Conservation (phyloP, 2,797 vertebrate genomes). For the Scolopax bukidnonensis region DNA sequence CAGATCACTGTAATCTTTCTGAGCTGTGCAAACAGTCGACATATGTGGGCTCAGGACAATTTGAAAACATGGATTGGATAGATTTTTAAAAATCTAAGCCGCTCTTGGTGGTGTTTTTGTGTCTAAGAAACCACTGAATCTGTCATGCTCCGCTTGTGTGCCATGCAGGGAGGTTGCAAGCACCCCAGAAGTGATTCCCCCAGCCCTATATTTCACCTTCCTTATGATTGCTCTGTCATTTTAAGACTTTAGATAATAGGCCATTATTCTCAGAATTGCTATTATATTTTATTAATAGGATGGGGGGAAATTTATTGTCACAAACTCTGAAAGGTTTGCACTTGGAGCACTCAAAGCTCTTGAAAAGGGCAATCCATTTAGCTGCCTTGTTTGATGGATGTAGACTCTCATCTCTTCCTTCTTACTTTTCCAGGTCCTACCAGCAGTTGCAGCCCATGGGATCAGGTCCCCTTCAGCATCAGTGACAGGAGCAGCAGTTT, state of each 20-base stretch:
- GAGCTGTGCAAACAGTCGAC: constrained; percentile 8
- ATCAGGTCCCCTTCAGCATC: no score
- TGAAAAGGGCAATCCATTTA: not conserved
- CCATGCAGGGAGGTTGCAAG: not conserved
- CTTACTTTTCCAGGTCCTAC: not conserved
- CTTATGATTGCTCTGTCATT: constrained; percentile 66
- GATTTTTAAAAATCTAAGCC: not conserved
- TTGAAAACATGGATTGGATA: not conserved
- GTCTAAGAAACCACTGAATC: not conserved
- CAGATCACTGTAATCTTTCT: not conserved
- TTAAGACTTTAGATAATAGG: constrained; percentile 65
- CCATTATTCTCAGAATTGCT: constrained; percentile 66
- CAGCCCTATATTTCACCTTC: constrained; percentile 53
- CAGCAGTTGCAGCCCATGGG: not conserved
- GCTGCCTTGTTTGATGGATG: not conserved
- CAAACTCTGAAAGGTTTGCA: constrained; percentile 48
- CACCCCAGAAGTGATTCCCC: not conserved
- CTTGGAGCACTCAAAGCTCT: not conserved
- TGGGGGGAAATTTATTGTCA: constrained; percentile 24
- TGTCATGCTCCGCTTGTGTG: fast-evolving
- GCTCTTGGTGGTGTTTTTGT: not conserved
- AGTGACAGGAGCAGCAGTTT: not conserved
- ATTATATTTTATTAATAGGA: constrained; percentile 74
- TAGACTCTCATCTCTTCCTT: not conserved
- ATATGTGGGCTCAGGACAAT: not conserved